Conservation (phyloP, 2,888 invertebrate genomes). For the Nomada hirtipes region DNA sequence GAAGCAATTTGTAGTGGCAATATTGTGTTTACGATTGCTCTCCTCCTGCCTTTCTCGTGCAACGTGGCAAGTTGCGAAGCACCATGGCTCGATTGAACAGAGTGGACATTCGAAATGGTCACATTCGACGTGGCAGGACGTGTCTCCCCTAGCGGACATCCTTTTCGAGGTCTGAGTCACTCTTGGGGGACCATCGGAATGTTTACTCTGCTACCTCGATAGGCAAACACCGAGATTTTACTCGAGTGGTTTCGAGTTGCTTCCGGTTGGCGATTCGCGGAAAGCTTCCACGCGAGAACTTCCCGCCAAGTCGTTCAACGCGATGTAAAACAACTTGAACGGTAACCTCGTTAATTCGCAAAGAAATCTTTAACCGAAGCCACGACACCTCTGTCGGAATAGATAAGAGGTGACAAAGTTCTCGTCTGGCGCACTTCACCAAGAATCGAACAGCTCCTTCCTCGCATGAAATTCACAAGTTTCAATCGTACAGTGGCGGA, state of each 20-base stretch:
- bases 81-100: no score
- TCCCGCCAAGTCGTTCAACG: background rate
- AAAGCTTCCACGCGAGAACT: conserved; percentile 20
- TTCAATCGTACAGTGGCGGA: no score
- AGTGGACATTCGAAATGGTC: background rate
- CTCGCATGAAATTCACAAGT: no score
- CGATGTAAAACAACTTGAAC: background rate
- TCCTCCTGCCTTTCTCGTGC: background rate
- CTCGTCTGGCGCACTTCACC: no score
- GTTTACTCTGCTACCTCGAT: conserved; percentile 27
- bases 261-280: conserved; percentile 40
- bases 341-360: background rate
- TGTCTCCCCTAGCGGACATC: conserved; percentile 22
- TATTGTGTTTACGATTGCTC: background rate
- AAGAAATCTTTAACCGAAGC: background rate
- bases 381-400: no score
- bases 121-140: background rate
- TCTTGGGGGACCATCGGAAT: conserved; percentile 28
- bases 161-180: conserved; percentile 36
- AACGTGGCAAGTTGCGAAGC: background rate
- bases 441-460: no score
- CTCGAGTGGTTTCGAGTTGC: conserved; percentile 38
- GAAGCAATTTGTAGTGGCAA: background rate
- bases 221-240: conserved; percentile 38
- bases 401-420: no score